Percentiles rank a stretch among this genome's conserved stretches.
Conservation (phyloP, 1,140 invertebrate genomes). For the Battus philenor region DNA sequence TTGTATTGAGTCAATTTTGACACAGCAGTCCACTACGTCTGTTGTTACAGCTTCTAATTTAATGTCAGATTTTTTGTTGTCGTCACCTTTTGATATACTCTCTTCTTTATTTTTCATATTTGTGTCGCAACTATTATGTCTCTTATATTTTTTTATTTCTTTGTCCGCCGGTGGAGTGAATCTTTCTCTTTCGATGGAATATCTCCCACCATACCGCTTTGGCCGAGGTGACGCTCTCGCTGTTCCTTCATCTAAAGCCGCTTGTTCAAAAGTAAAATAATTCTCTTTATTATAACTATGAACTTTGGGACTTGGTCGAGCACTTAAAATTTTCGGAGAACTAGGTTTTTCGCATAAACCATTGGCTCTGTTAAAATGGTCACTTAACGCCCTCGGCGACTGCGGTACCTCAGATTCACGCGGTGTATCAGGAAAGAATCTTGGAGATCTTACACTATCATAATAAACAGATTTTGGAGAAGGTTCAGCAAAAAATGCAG, state of each 20-base stretch:
- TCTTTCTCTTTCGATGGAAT: slow-evolving; percentile 60
- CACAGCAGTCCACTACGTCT: slow-evolving; percentile 65
- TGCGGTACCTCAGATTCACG: slow-evolving; percentile 51
- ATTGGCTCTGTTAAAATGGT: slow-evolving; percentile 60
- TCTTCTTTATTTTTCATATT: slow-evolving; percentile 61
- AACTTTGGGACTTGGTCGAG: slow-evolving; percentile 60
- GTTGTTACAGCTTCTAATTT: slow-evolving; percentile 36
- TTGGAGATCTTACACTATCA: slow-evolving; percentile 59
- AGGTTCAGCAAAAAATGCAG: slow-evolving; percentile 64
- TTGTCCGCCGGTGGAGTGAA: slow-evolving; percentile 63
- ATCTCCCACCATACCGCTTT: slow-evolving; percentile 53
- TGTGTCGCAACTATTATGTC: slow-evolving; percentile 67
- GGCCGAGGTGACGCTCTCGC: slow-evolving; percentile 43
- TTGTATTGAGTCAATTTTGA: slow-evolving; percentile 49
- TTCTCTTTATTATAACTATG: slow-evolving; percentile 67
- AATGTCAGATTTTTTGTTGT: slow-evolving; percentile 39
- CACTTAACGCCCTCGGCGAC: slow-evolving; percentile 58
- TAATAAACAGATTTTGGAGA: slow-evolving; percentile 66
- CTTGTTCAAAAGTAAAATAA: slow-evolving; percentile 64
- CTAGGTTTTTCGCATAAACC: slow-evolving; percentile 55
- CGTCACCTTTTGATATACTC: slow-evolving; percentile 46
- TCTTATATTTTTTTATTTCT: slow-evolving; percentile 55
- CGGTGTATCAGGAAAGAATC: slow-evolving; percentile 64
- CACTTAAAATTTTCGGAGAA: slow-evolving; percentile 58
- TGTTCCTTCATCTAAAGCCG: slow-evolving; percentile 31